Conservation (phyloP, 2,888 invertebrate species). For the Chrysodeixis includens region DNA sequence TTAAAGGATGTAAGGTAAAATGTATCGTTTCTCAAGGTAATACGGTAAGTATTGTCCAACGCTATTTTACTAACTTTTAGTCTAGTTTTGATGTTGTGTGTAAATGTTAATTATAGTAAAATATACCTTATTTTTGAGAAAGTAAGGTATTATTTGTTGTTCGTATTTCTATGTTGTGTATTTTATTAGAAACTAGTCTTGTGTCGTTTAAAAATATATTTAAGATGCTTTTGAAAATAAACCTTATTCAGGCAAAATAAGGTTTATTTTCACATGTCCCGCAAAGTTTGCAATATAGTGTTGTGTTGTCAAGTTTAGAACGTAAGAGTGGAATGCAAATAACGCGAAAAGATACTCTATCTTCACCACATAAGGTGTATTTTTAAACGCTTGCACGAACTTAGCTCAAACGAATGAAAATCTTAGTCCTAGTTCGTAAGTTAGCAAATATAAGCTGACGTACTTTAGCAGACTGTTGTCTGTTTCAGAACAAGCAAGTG, state of each 20-base stretch:
- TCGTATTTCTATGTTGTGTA: not conserved
- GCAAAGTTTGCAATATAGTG: not conserved
- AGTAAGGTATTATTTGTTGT: not conserved
- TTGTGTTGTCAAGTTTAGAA: not conserved
- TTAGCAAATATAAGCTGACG: not conserved
- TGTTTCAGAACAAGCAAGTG: slow-evolving; percentile 68
- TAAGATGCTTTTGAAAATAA: not conserved
- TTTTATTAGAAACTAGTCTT: not conserved
- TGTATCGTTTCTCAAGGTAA: not conserved
- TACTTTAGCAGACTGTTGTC: not conserved
- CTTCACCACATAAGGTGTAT: not conserved
- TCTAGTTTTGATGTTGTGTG: not conserved
- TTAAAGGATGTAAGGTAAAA: not conserved
- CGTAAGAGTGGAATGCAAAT: not conserved
- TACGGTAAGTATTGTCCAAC: not conserved
- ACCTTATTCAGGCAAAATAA: not conserved
- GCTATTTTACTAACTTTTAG: not conserved
- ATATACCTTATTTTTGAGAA: not conserved
- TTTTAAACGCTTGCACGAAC: not conserved
- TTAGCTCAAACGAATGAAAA: not conserved
- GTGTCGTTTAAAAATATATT: no score
- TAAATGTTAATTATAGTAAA: not conserved
- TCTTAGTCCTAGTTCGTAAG: not conserved
- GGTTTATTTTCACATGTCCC: not conserved
- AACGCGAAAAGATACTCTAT: not conserved